These are phyloP conservation scores for Sitta carolinensis DNA, from an alignment of 2,797 vertebrate genomes.

Conservation along the genomic window DNA sequence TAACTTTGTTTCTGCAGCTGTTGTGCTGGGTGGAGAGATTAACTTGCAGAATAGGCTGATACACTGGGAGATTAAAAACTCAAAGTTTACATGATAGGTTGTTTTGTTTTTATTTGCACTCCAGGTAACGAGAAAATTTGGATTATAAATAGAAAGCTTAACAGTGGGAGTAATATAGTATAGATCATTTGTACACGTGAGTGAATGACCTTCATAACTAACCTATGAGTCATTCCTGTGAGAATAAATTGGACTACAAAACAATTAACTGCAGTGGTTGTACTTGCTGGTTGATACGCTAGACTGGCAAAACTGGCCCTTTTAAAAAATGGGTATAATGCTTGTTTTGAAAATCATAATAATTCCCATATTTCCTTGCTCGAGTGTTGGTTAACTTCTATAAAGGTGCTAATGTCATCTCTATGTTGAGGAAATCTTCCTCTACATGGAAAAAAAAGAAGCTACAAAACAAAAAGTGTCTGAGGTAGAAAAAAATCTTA, in stretches of 20 bases:
- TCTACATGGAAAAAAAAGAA: background rate
- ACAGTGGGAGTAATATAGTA: conserved; percentile 64
- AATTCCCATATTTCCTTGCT: background rate
- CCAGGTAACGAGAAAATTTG: conserved; percentile 60
- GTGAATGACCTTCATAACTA: conserved; percentile 65
- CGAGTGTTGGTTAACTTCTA: background rate
- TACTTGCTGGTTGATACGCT: background rate
- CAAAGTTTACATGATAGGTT: background rate
- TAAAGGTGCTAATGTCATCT: background rate
- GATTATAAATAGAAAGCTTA: conserved; percentile 65
- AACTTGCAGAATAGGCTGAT: background rate
- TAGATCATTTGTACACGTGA: conserved; percentile 47
- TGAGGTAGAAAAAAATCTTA: background rate
- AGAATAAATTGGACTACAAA: conserved; percentile 44
- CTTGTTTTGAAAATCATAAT: background rate
- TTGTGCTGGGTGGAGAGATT: background rate
- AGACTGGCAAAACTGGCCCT: background rate
- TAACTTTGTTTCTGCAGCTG: background rate
- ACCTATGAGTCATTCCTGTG: conserved; percentile 34
- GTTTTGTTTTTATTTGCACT: conserved; percentile 43
- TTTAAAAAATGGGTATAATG: background rate
- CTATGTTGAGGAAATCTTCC: background rate
- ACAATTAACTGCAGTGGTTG: conserved; percentile 31
- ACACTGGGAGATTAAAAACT: background rate
- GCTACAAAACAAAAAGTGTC: background rate